Evolutionary conservation across 2,113 vertebrate genomes (phyloP), one percentile per base, ranked within the genome.

Genomic region (Cheilinus undulatus): DNA sequence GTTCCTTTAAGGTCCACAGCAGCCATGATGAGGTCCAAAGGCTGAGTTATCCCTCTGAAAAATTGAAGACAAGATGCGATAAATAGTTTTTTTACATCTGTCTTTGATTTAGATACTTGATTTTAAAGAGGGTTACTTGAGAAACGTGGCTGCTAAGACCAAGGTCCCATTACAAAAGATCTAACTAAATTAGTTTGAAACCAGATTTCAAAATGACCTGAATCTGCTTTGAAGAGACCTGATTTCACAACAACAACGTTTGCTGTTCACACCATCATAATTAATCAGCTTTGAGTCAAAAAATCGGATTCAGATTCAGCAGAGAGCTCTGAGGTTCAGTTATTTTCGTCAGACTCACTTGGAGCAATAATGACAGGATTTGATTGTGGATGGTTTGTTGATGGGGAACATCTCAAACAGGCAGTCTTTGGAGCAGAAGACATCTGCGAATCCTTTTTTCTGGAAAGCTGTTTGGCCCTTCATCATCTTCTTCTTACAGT

Each of bases 401-500:
- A 89, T 91, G 84, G 80, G 94, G 94, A 70, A 96, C 76, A 51
- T 51, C 62, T 53, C n/a, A 19, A 88, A 85, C 7, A 91, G 73
- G 59, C 89, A 91, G 69, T 91, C 69, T 78, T 96, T 96, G 65
- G 96, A 97, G 90, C 96, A 97, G 94, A 97, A 97, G 68, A 97
- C 94, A 38, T 97, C 95, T 22, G 91, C 91, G 27, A 94, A 97
- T 69, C 97, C 97, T 88, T 97, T 99, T 83, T 96, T 96, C 90
- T 99, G 97, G 89, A 95, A 99, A 1, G 97, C 97, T 0, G 96
- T 98, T 76, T 99, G 96, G 27, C 97, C 97, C 86, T 95, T 97
- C 83, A 94, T 90, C 80, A 99, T 95, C 81, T 87, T 86, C 93
- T 95, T 97, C 89, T 94, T 95, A 85, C 97, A 99, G 73, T 92